A percentile compares a stretch with the other conserved stretches of the same genome.
These are phyloP conservation scores for Scopus umbretta DNA, from an alignment of 2,113 vertebrate species.

Conservation along the genomic window DNA sequence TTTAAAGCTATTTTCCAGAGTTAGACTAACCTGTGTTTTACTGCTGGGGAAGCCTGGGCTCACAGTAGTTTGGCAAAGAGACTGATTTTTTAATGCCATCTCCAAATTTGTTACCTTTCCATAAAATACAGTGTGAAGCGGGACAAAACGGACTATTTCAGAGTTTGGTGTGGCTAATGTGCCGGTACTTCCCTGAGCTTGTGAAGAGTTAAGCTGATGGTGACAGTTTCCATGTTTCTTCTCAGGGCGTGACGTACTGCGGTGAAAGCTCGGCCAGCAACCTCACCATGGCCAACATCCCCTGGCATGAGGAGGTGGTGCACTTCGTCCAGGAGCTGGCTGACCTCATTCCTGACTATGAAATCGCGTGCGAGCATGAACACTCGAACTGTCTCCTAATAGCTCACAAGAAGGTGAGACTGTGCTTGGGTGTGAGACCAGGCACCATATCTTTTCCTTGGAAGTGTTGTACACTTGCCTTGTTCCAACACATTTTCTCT, in stretches of 20 bases:
- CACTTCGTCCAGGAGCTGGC: slow-evolving; percentile 85
- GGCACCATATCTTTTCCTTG: not conserved
- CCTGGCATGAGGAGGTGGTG: slow-evolving; percentile 94
- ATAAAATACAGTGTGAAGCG: rapidly evolving
- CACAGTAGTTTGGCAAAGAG: not conserved
- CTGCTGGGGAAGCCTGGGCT: not conserved
- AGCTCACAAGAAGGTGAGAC: slow-evolving; percentile 86
- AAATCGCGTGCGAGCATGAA: slow-evolving; percentile 89
- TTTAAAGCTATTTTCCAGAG: not conserved
- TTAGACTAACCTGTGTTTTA: not conserved
- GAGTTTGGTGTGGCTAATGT: not conserved
- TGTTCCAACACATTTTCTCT: not conserved
- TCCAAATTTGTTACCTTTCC: not conserved
- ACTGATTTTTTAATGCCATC: not conserved
- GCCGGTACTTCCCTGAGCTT: not conserved
- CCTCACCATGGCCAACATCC: slow-evolving; percentile 95
- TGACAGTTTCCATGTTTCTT: not conserved
- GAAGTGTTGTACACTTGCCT: not conserved
- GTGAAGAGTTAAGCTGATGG: not conserved
- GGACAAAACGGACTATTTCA: rapidly evolving
- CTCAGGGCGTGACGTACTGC: slow-evolving; percentile 93
- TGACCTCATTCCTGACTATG: slow-evolving; percentile 80
- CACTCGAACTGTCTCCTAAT: slow-evolving; percentile 93
- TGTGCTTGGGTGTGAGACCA: too few relatives aligned
- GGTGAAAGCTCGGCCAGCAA: slow-evolving; percentile 92